Evolutionary conservation across 2,888 invertebrate genomes (phyloP), one percentile per base, ranked within the genome.

Genomic region (Tuberolachnus salignus): DNA sequence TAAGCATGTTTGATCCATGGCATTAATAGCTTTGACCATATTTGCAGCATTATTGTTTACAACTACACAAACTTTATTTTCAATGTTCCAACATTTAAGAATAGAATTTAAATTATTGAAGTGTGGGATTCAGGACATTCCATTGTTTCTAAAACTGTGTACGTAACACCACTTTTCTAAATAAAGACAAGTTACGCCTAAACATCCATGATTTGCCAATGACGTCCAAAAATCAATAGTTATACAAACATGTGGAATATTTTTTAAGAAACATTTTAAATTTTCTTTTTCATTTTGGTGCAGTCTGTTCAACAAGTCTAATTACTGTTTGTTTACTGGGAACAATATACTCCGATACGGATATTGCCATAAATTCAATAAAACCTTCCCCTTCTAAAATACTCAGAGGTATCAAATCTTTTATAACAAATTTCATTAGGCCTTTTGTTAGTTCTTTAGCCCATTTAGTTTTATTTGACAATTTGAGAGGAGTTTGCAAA

Each of bases 321-420:
- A n/a, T 23, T 13, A 59, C 26, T 26, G 6, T 59, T 59, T 59
- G 59, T 59, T 26, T 14, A 59, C 1, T n/a, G n/a, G n/a, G n/a
- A n/a, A n/a, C n/a, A n/a, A n/a, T n/a, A n/a, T n/a, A n/a, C n/a
- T n/a, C n/a, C n/a, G n/a, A n/a, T n/a, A n/a, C n/a, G n/a, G n/a
- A n/a, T n/a, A n/a, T n/a, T n/a, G n/a, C 26, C 53, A 51, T 46
- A 64, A 64, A 64, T 64, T 64, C 44, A 64, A 19, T 13, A 64
- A 64, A 64, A 46, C 64, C 64, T 46, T 64, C 23, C 14, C 64
- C 21, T 64, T 64, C 21, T 64, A 64, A 6, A 21, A 64, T 64
- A 64, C 64, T 64, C 21, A 46, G 2, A 23, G 46, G 46, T 64
- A 21, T 64, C 46, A 46, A 46, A 64, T 64, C 46, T 61, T 61